Evolutionary conservation across 2,888 invertebrate species (phyloP).

Genomic region (Anoncus sp.): DNA sequence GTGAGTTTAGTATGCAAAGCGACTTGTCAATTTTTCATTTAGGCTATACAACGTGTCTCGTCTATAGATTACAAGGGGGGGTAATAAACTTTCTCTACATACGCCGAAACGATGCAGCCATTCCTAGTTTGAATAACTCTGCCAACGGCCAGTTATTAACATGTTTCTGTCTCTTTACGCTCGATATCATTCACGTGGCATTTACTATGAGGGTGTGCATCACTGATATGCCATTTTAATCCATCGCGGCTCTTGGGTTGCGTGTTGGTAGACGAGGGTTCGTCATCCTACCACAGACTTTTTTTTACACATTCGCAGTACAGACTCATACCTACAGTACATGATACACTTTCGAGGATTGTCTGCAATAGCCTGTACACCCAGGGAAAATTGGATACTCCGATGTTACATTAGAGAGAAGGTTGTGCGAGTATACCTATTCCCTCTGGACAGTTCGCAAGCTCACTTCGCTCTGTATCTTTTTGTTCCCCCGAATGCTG

Average conservation of each 20-base stretch:
- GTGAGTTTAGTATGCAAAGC: slow-evolving; percentile 28
- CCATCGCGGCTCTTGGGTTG: slow-evolving; percentile 13
- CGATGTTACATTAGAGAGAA: not conserved
- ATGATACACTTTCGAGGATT: slow-evolving; percentile 42
- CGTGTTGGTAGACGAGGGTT: slow-evolving; percentile 23
- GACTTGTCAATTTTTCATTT: slow-evolving; percentile 57
- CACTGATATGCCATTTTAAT: slow-evolving; percentile 15
- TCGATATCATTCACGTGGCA: not conserved
- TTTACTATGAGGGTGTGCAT: slow-evolving; percentile 14
- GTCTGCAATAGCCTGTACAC: slow-evolving; percentile 8
- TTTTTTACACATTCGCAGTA: slow-evolving; percentile 15
- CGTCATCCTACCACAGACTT: slow-evolving; percentile 31
- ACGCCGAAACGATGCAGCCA: slow-evolving; percentile 6
- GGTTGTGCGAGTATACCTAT: slow-evolving; percentile 33
- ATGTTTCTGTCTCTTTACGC: not conserved
- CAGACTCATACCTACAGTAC: not conserved
- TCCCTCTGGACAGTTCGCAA: slow-evolving; percentile 39
- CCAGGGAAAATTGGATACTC: slow-evolving; percentile 10
- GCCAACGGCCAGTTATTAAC: slow-evolving; percentile 13
- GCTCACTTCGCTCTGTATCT: slow-evolving; percentile 25
- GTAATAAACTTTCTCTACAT: slow-evolving; percentile 28
- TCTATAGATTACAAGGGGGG: slow-evolving; percentile 23
- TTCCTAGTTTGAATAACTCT: slow-evolving; percentile 10
- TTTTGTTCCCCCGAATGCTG: slow-evolving; percentile 19
- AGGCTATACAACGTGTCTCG: slow-evolving; percentile 27